These are phyloP conservation scores for Zaprionus taronus DNA, from an alignment of 1,140 invertebrate species.

Conservation along the genomic window DNA sequence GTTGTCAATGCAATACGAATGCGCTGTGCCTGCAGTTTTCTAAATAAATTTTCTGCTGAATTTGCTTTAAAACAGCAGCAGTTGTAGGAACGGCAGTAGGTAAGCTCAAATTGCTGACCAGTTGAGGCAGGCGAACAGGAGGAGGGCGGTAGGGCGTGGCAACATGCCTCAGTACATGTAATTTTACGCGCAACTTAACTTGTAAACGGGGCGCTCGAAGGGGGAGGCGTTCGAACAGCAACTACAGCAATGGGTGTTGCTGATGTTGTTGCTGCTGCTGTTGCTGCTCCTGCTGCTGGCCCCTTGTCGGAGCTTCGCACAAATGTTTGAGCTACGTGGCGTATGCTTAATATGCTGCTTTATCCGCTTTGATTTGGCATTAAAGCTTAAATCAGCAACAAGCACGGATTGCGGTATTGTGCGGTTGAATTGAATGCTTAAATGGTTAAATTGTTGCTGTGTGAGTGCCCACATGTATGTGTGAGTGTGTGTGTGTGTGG, in stretches of 20 bases:
- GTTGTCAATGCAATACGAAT: constrained; percentile 74
- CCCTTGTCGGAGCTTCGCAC: constrained; percentile 29
- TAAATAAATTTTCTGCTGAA: constrained; percentile 79
- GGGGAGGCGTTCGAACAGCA: neutral
- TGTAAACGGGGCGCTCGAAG: constrained; percentile 52
- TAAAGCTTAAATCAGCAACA: constrained; percentile 66
- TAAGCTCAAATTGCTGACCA: constrained; percentile 75
- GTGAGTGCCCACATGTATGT: neutral
- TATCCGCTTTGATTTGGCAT: constrained; percentile 70
- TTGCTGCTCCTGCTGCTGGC: constrained; percentile 7
- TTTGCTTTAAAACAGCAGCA: constrained; percentile 66
- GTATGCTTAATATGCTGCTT: constrained; percentile 70
- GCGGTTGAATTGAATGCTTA: constrained; percentile 30
- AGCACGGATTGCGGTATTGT: constrained; percentile 39
- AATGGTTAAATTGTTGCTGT: constrained; percentile 20
- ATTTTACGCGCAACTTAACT: constrained; percentile 82
- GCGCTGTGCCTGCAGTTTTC: constrained; percentile 74
- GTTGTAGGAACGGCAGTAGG: constrained; percentile 24
- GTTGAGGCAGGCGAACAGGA: constrained; percentile 34
- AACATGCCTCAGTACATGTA: constrained; percentile 78
- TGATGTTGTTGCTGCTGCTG: neutral
- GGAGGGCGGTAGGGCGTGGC: constrained; percentile 36
- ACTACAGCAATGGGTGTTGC: neutral
- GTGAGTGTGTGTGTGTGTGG: neutral
- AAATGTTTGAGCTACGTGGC: constrained; percentile 75